Conservation (phyloP, 1,140 invertebrate genomes). For the Oryzaephilus surinamensis region DNA sequence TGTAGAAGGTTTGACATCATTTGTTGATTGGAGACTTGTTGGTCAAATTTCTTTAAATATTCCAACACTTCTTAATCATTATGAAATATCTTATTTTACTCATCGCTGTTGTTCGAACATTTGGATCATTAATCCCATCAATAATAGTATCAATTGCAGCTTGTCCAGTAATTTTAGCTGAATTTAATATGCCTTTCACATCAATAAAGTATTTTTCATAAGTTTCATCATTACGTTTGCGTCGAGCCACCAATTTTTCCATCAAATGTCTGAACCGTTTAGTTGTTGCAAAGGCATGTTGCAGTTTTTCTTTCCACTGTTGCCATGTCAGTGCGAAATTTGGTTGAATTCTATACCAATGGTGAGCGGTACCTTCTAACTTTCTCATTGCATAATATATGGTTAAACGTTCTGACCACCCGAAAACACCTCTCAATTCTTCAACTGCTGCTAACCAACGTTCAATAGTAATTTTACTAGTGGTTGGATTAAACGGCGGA, state of each 20-base stretch:
- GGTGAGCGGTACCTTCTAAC: conserved; percentile 25
- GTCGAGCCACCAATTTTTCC: conserved; percentile 19
- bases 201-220: conserved; percentile 14
- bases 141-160: conserved; percentile 31
- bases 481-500: conserved; percentile 4
- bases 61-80: too few relatives aligned
- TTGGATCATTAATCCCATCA: conserved; percentile 16
- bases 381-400: conserved; percentile 24
- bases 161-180: conserved; percentile 25
- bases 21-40: too few relatives aligned
- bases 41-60: too few relatives aligned
- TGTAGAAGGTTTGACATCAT: too few relatives aligned
- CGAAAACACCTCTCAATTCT: conserved; percentile 18
- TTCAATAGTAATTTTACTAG: background rate
- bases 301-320: conserved; percentile 30
- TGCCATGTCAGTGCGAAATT: conserved; percentile 25
- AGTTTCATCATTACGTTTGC: conserved; percentile 8
- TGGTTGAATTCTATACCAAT: conserved; percentile 29
- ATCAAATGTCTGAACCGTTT: conserved; percentile 22
- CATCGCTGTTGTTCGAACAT: conserved; percentile 12
- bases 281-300: conserved; percentile 22
- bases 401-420: conserved; percentile 17
- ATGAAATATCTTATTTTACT: too few relatives aligned
- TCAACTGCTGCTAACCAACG: conserved; percentile 23
- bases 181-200: conserved; percentile 26